These are phyloP conservation scores for Sciaenops ocellatus DNA, from an alignment of 2,797 vertebrate genomes.

Conservation along the genomic window DNA sequence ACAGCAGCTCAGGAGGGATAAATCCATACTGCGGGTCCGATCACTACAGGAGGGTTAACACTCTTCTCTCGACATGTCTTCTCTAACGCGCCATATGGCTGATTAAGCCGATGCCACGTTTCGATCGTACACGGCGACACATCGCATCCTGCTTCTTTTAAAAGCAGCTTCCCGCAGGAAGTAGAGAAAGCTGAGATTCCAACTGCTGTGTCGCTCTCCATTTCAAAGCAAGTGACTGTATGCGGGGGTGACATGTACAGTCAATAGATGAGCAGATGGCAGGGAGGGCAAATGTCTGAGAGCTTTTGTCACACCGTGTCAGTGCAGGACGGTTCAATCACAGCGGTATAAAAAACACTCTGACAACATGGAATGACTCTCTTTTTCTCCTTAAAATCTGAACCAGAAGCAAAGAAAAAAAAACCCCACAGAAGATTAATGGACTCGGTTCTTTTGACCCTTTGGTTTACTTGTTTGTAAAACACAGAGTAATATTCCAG, in stretches of 20 bases:
- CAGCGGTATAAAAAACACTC: neutral
- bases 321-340: slow-evolving; percentile 10
- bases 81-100: slow-evolving; percentile 51
- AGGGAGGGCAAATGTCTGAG: slow-evolving; percentile 30
- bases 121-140: neutral
- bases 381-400: slow-evolving; percentile 24
- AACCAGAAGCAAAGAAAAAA: slow-evolving; percentile 31
- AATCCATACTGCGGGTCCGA: slow-evolving; percentile 57
- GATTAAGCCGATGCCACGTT: slow-evolving; percentile 26
- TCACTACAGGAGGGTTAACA: slow-evolving; percentile 47
- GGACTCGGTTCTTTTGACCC: slow-evolving; percentile 1
- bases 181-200: neutral
- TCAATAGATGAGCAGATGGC: slow-evolving; percentile 43
- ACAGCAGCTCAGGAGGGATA: slow-evolving; percentile 33
- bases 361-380: slow-evolving; percentile 8
- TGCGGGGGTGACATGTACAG: neutral
- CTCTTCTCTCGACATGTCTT: slow-evolving; percentile 48
- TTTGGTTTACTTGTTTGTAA: slow-evolving; percentile 19
- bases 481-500: neutral
- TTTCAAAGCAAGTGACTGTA: neutral
- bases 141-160: slow-evolving; percentile 12
- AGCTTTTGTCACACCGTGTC: slow-evolving; percentile 26
- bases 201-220: neutral
- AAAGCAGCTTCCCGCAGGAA: neutral
- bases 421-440: slow-evolving; percentile 40